Evolutionary conservation across 2,797 vertebrate genomes (phyloP), one percentile per base, ranked within the genome.

Genomic region (Ficedula albicollis): DNA sequence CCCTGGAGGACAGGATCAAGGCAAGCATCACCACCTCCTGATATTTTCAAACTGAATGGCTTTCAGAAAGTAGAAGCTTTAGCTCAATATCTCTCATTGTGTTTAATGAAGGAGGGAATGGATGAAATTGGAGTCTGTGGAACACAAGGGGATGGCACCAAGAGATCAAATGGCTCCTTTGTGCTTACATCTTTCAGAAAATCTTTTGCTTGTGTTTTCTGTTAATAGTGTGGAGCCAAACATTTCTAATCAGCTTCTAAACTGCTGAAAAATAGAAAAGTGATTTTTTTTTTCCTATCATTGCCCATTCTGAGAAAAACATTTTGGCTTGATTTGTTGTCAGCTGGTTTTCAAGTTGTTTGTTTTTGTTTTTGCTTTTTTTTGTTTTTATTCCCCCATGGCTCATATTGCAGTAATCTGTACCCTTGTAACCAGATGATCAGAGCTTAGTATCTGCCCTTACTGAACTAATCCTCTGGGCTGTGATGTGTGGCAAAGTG

Each of bases 381-480:
- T 39, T 29, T 13, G 3, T 4, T 6, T 3, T 1, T 29, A 32
- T 17, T 1, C 7, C 20, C 14, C 19, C 15, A 2, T 52, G n/a
- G 41, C 21, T 93, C 41, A 46, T 59, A 62, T n/a, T 88, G 36
- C 66, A 59, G 39, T 89, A 88, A 78, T 84, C 83, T 87, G 52
- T 82, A 49, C 21, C 60, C 84, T 63, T 90, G 63, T 63, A 82
- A 84, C 23, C 76, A 60, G 48, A 77, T 54, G 52, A 95, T 91
- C 67, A 90, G 67, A 90, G 55, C 4, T 92, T 59, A 62, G 3
- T 69, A 27, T 72, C 48, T 88, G 46, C n/a, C 38, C 63, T 70
- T 59, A 29, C 41, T 74, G 63, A 60, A 58, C 39, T 70, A 68
- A 89, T 90, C 41, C 44, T 89, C 38, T 73, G 79, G 44, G 48